phyloP scores from a whole-genome alignment of 2,888 invertebrate species.

The Pseudolycoriella hygida region DNA sequence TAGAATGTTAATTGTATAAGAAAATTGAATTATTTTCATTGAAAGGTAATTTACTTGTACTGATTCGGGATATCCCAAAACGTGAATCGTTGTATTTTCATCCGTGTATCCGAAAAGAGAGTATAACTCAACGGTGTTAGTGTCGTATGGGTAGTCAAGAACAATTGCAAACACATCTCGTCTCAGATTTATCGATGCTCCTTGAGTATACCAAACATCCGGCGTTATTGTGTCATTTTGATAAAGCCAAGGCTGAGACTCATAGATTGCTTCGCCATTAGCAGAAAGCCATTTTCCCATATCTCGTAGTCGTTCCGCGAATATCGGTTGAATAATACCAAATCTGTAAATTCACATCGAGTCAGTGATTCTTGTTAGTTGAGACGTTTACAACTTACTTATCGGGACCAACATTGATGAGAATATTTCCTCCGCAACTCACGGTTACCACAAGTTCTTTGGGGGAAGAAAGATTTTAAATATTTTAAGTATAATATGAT shows the following conservation, averaged over 20 bases:
- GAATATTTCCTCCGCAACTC: constrained; percentile 58
- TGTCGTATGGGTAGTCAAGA: constrained; percentile 48
- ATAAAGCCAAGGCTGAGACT: constrained; percentile 52
- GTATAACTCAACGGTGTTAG: constrained; percentile 32
- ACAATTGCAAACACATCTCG: constrained; percentile 44
- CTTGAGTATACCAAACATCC: constrained; percentile 56
- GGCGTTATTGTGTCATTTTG: constrained; percentile 63
- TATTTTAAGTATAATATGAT: not conserved
- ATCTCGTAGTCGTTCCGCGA: constrained; percentile 61
- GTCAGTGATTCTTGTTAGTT: too few species aligned
- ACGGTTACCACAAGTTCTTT: constrained; percentile 56
- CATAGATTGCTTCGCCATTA: constrained; percentile 83
- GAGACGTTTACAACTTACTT: too few species aligned
- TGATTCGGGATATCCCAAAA: constrained; percentile 33
- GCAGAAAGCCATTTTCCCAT: constrained; percentile 65
- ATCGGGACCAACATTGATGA: constrained; percentile 68
- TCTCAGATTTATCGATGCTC: not conserved
- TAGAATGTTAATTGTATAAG: constrained; percentile 9
- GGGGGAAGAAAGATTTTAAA: not conserved
- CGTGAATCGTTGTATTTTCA: constrained; percentile 22
- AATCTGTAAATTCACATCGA: too few species aligned
- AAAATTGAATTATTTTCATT: not conserved
- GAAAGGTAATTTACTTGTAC: constrained; percentile 16
- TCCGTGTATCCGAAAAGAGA: constrained; percentile 23
- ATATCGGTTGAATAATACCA: constrained; percentile 69